A percentile compares a stretch with the other conserved stretches of the same genome.
Evolutionary conservation across 2,113 vertebrate species (phyloP).

Genomic region (Mus pahari): DNA sequence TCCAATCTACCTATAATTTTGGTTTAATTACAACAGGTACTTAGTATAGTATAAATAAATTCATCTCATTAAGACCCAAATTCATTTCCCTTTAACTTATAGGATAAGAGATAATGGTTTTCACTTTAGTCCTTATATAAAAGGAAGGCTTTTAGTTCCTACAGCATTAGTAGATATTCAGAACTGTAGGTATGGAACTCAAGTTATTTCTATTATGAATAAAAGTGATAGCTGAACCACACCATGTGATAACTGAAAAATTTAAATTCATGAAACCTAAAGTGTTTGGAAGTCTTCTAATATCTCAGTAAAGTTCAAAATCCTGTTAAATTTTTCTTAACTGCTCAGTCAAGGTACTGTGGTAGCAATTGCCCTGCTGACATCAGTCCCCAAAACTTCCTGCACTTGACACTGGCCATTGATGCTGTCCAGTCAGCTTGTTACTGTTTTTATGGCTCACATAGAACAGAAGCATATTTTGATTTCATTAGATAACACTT

Average conservation of each 20-base stretch:
- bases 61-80: not conserved
- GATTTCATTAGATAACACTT: not conserved
- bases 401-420: not conserved
- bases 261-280: conserved; percentile 31
- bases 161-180: not conserved
- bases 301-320: not conserved
- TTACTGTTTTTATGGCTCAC: not conserved
- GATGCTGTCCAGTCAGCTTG: not conserved
- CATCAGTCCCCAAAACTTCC: too few species aligned
- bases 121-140: not conserved
- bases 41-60: not conserved
- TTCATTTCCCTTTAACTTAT: conserved; percentile 6
- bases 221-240: not conserved
- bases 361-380: not conserved
- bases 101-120: not conserved
- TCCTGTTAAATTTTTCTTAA: not conserved
- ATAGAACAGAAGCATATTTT: too few species aligned
- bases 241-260: conserved; percentile 10
- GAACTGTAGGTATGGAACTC: conserved; percentile 19
- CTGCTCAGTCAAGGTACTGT: too few species aligned
- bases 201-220: conserved; percentile 14
- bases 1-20: conserved; percentile 48
- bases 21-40: conserved; percentile 26
- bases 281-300: conserved; percentile 36
- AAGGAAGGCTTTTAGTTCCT: conserved; percentile 32